A percentile compares a stretch with the other conserved stretches of the same genome.
Evolutionary conservation across 2,888 invertebrate genomes (phyloP).

Genomic region (Pristionchus japonicus): DNA sequence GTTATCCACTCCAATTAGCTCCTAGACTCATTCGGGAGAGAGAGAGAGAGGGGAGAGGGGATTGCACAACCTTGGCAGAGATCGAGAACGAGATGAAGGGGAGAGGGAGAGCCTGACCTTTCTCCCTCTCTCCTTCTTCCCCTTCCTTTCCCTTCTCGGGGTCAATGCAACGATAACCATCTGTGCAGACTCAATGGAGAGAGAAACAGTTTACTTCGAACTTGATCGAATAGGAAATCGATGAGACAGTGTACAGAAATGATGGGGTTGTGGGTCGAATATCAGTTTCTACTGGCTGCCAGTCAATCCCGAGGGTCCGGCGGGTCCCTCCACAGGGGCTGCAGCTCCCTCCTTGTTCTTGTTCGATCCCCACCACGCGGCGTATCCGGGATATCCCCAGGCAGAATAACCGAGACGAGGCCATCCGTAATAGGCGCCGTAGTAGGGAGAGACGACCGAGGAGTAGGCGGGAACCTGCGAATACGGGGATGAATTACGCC

Average conservation of each 20-base stretch:
- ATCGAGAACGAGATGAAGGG: no score
- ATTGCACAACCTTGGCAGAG: no score
- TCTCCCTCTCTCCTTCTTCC: no score
- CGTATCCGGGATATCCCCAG: neutral
- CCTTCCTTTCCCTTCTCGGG: no score
- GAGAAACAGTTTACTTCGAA: neutral
- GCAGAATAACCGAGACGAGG: neutral
- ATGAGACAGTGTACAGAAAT: neutral
- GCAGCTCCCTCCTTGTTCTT: neutral
- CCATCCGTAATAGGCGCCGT: conserved; percentile 5
- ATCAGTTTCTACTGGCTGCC: neutral
- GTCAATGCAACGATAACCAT: neutral
- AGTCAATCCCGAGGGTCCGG: neutral
- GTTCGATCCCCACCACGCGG: conserved; percentile 12
- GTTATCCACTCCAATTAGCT: no score
- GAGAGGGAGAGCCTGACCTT: no score
- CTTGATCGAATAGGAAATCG: neutral
- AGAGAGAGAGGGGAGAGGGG: no score
- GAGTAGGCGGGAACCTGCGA: conserved; percentile 3
- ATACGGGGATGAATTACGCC: neutral
- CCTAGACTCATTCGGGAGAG: no score
- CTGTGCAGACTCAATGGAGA: neutral
- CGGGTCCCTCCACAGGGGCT: neutral
- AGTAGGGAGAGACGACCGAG: conserved; percentile 15
- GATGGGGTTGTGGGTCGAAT: neutral